Evolutionary conservation across 2,113 vertebrate genomes (phyloP).

Genomic region (Plestiodon gilberti): DNA sequence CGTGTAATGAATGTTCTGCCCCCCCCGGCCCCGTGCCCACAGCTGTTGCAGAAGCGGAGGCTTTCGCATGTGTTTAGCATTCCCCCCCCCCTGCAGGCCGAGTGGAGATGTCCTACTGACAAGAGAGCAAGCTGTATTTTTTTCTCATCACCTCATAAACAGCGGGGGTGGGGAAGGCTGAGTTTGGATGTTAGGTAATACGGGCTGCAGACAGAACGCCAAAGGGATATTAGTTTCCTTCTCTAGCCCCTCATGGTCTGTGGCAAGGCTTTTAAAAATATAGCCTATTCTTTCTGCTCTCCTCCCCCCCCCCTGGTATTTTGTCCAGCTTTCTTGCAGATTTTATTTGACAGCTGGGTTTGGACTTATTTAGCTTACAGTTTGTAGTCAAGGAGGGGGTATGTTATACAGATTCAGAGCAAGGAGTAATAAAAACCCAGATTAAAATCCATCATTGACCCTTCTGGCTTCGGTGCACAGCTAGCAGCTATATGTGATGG

Average conservation of each 20-base stretch:
- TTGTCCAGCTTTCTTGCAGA: constrained; percentile 64
- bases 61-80: not conserved
- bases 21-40: not conserved
- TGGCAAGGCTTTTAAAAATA: constrained; percentile 48
- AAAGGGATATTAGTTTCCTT: constrained; percentile 55
- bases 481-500: not conserved
- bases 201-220: constrained; percentile 55
- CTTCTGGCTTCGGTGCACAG: not conserved
- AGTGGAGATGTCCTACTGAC: constrained; percentile 48
- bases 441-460: not conserved
- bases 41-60: constrained; percentile 44
- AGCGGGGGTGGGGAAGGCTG: constrained; percentile 23
- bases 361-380: constrained; percentile 58
- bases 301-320: constrained; percentile 48
- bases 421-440: constrained; percentile 20
- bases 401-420: constrained; percentile 35
- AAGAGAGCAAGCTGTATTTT: constrained; percentile 63
- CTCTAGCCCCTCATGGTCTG: constrained; percentile 56
- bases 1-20: constrained; percentile 23
- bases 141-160: constrained; percentile 68
- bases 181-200: constrained; percentile 63
- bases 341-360: constrained; percentile 71
- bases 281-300: constrained; percentile 58
- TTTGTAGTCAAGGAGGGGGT: not conserved
- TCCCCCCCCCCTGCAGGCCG: not conserved